Conservation (phyloP, 2,797 vertebrate species). For the Pipistrellus nathusii region DNA sequence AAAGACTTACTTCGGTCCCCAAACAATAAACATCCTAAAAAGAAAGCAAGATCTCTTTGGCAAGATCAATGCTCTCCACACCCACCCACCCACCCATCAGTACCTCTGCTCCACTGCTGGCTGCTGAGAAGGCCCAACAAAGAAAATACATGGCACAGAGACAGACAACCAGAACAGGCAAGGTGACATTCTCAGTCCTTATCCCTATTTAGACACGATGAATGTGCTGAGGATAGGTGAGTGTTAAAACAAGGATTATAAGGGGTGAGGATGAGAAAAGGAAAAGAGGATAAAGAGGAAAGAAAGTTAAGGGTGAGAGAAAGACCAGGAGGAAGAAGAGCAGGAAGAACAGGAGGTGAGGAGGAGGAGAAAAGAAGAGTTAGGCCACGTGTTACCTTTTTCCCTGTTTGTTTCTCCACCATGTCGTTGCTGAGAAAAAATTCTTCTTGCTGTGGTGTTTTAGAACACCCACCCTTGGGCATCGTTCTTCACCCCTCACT, state of each 20-base stretch:
- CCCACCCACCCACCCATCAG: background rate
- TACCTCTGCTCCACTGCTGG: background rate
- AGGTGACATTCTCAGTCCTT: background rate
- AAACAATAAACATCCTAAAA: background rate
- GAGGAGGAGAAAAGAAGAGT: background rate
- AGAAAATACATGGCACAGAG: background rate
- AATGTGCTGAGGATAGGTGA: background rate
- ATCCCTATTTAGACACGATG: background rate
- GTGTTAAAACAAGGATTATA: background rate
- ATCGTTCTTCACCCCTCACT: constrained; percentile 99
- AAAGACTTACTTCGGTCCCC: background rate
- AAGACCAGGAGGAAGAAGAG: background rate
- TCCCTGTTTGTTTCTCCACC: constrained; percentile 99
- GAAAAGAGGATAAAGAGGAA: background rate
- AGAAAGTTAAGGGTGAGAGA: background rate
- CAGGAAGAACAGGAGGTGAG: background rate
- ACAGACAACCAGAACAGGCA: background rate
- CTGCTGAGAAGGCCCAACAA: background rate
- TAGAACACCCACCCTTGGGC: constrained; percentile 99
- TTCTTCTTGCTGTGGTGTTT: constrained; percentile 99
- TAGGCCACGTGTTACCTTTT: constrained; percentile 90
- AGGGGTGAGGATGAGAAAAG: background rate
- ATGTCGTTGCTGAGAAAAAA: constrained; percentile 99
- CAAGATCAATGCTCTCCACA: background rate
- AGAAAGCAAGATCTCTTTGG: background rate